Conservation (phyloP, 2,888 invertebrate genomes). For the Eustalomyia histrio region DNA sequence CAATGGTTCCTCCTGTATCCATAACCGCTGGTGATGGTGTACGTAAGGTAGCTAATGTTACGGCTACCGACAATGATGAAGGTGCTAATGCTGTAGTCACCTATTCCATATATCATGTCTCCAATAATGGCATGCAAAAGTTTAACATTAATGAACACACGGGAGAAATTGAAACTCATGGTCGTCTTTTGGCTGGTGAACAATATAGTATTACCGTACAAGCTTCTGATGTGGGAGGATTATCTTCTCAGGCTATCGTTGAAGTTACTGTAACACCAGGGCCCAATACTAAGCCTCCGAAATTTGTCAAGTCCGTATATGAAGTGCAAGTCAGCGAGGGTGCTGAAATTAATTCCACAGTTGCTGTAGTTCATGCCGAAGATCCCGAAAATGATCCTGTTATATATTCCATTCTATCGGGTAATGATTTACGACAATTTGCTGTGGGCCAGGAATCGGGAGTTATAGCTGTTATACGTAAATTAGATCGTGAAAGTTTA, state of each 20-base stretch:
- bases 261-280: conserved; percentile 92
- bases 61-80: conserved; percentile 90
- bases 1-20: conserved; percentile 88
- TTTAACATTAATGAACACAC: conserved; percentile 90
- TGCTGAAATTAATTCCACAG: conserved; percentile 91
- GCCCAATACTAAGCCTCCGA: conserved; percentile 89
- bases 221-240: conserved; percentile 89
- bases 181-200: conserved; percentile 90
- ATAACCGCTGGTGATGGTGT: conserved; percentile 89
- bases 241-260: conserved; percentile 91
- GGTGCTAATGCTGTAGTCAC: conserved; percentile 90
- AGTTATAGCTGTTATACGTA: conserved; percentile 91
- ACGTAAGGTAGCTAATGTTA: conserved; percentile 85
- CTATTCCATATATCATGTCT: conserved; percentile 93
- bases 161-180: conserved; percentile 89
- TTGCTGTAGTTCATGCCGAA: conserved; percentile 89
- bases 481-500: conserved; percentile 92
- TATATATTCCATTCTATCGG: conserved; percentile 91
- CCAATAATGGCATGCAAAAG: conserved; percentile 92
- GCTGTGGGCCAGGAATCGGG: conserved; percentile 92
- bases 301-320: conserved; percentile 90
- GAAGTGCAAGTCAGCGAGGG: conserved; percentile 94
- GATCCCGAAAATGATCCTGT: conserved; percentile 94
- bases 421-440: conserved; percentile 93
- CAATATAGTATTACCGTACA: conserved; percentile 93